Evolutionary conservation across 2,888 invertebrate species (phyloP), one percentile per base, ranked within the genome.

Genomic region (Sarcophaga rosellei): DNA sequence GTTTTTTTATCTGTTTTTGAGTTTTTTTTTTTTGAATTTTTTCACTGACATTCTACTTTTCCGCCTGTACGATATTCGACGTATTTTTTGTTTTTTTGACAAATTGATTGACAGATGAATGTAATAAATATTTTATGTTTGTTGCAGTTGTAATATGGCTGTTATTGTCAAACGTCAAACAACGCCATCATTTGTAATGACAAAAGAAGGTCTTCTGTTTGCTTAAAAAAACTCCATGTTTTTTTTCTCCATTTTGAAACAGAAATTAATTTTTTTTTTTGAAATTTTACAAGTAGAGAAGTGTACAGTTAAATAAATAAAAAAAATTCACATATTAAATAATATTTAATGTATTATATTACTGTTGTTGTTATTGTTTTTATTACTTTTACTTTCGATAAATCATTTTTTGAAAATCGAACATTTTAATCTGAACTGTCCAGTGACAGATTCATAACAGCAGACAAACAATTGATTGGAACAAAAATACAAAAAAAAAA

Each of bases 71-170:
- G 10, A 15, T 53, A 53, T 53, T 53, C 53, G 17, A 53, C 4
- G 17, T 53, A 53, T 53, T n/a, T n/a, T n/a, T n/a, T n/a, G n/a
- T n/a, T n/a, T 53, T 76, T 53, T 79, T 85, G 81, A 78, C 81
- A 78, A 85, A 81, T 82, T 85, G 85, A 82, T 82, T 82, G 81
- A 74, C 85, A 57, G 68, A 63, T 79, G 81, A 85, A 85, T 85
- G 81, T 70, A 74, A 70, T 75, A 8, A 8, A 10, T 8, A 8
- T 35, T n/a, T 74, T 23, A 35, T 53, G 15, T 53, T 25, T 62
- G 25, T 44, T 82, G 65, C 65, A 25, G 12, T 62, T 69, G 63
- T 63, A 44, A 53, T 53, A 11, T 44, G 15, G 12, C 44, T 53
- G 25, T 77, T 77, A 25, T 61, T 76, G 68, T 77, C 20, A 65